Evolutionary conservation across 2,113 vertebrate species (phyloP).

Genomic region (Setophaga kirtlandii): DNA sequence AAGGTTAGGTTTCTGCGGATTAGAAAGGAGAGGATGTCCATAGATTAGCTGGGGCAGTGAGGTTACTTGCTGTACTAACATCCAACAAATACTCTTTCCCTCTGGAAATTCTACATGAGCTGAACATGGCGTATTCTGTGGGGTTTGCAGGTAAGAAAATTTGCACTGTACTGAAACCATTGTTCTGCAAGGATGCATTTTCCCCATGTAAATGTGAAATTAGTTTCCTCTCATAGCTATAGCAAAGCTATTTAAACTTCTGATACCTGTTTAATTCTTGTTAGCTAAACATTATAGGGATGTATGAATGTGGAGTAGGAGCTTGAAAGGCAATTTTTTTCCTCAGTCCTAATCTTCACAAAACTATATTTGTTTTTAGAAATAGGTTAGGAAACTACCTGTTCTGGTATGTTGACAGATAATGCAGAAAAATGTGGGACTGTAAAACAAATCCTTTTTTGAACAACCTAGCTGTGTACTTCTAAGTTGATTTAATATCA

Average conservation of each 20-base stretch:
- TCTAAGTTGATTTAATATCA: not conserved
- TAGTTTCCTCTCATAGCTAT: not conserved
- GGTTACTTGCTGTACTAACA: constrained; percentile 64
- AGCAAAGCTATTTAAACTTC: not conserved
- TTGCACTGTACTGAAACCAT: not conserved
- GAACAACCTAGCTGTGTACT: not conserved
- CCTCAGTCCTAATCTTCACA: not conserved
- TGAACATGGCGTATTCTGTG: not conserved
- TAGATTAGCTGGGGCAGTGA: constrained; percentile 65
- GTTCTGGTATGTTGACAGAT: not conserved
- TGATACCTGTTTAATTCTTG: not conserved
- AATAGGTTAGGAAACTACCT: not conserved
- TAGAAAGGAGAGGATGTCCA: constrained; percentile 75
- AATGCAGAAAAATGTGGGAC: not conserved
- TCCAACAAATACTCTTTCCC: constrained; percentile 1
- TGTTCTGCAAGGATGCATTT: not conserved
- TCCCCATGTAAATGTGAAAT: not conserved
- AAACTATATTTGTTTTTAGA: not conserved
- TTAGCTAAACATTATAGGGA: not conserved
- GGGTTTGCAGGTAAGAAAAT: constrained; percentile 69
- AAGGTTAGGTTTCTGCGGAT: constrained; percentile 69
- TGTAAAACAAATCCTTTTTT: not conserved
- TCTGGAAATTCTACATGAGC: not conserved
- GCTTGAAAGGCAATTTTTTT: not conserved
- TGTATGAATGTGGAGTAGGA: not conserved